Evolutionary conservation across 2,113 vertebrate genomes (phyloP), one percentile per base, ranked within the genome.

Genomic region (Seriola dumerili): DNA sequence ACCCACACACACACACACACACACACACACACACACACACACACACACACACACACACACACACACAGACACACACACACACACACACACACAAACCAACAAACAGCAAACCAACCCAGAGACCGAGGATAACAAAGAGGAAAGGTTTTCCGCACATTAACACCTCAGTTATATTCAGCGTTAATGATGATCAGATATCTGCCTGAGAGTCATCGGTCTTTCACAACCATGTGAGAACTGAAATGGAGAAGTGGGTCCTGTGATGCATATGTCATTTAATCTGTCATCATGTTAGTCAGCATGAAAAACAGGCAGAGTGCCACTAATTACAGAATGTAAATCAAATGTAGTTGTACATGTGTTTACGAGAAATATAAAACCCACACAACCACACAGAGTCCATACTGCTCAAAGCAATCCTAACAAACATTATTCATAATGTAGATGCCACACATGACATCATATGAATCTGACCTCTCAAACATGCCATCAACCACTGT

Each of bases 241-340:
- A 36, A 81, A 87, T 81, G 38, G 36, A 78, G 85, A 88, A 88
- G 84, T 55, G 13, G 10, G 40, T 68, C 38, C 57, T 69, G 44
- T 54, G 66, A 84, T 12, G 4, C 23, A 23, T 12, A 44, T n/a
- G 58, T 3, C 46, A 63, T n/a, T 63, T n/a, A 14, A 2, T 54
- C 17, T 76, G 69, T 50, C 34, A 57, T 16, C 19, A 1, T 14
- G 42, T 83, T n/a, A 50, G 67, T 69, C 71, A 71, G 19, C 25
- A 13, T 46, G 34, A 9, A 23, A 46, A 8, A 23, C 10, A 0
- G 10, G 16, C 40, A 19, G 5, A 0, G 10, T 1, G 21, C 57
- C 55, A 19, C 21, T 5, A 6, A 32, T 19, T 25, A 32, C 4
- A 34, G 2, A 46, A 9, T 40, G 3, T 50, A 29, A 38, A 17